Base-by-base conservation (phyloP, 2,797 vertebrate genomes). In the Acanthis flammea region DNA sequence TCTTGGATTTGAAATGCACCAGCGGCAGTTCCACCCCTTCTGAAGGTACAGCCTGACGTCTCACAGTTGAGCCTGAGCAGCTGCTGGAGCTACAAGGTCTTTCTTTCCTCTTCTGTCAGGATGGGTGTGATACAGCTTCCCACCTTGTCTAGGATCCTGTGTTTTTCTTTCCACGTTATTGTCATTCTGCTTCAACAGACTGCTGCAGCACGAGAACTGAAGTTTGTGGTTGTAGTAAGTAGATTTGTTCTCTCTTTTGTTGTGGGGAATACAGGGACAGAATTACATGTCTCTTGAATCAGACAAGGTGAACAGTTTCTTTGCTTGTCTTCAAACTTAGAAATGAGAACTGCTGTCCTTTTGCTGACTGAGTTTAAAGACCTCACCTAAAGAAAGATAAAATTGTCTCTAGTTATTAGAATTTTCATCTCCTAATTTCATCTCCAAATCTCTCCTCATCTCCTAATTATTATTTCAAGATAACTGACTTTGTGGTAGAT, bases 161-260 rank as follows among this genome's bases (percentile, higher is more conserved):
- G 41, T 54, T 95, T 51, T 30, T 67, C 37, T 57, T 76, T 91
- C n/a, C 76, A 65, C 65, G 44, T 54, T 63, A 85, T 75, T 45
- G 33, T 94, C n/a, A n/a, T 72, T 83, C 41, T 88, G 44, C 63
- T 79, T 48, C 80, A 94, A 30, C 65, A 24, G 28, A 72, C 66
- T 7, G 70, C 67, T 21, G 92, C 76, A 25, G 97, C 94, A 80
- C 96, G 95, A 84, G 95, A 97, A 62, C 67, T 98, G 72, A 97
- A 96, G 90, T 97, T 97, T 66, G 97, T 95, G 78, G 63, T 94
- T 7, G 19, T 88, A 93, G 98, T 98, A 92, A 98, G 97, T 97
- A 84, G 21, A 50, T 27, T 57, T 70, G 14, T 19, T 67, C 48
- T 87, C 80, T 74, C 2, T 72, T 71, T 92, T 47, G 16, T 42